Evolutionary conservation across 1,140 invertebrate species (phyloP).

Genomic region (Lepidurus apus): DNA sequence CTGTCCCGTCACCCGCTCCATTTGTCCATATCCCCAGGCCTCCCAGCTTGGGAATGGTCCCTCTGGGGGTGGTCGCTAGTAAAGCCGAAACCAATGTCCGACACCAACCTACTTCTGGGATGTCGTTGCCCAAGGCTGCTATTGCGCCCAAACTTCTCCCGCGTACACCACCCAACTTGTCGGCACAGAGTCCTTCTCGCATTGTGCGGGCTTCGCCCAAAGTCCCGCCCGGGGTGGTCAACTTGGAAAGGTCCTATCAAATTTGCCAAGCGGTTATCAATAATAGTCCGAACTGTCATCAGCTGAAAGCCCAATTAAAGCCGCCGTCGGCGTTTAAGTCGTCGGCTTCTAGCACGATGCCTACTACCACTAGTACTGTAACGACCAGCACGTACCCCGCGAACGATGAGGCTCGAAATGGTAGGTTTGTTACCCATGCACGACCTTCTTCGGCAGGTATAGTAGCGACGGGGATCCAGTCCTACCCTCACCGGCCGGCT

Average conservation of each 20-base stretch:
- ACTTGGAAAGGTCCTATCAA: constrained; percentile 87
- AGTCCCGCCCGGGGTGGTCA: constrained; percentile 78
- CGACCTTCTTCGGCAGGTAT: neutral
- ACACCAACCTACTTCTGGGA: neutral
- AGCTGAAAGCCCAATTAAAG: constrained; percentile 74
- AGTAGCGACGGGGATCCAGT: neutral
- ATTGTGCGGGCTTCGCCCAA: constrained; percentile 51
- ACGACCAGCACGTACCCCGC: constrained; percentile 3
- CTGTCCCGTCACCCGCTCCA: neutral
- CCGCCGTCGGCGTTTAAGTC: constrained; percentile 69
- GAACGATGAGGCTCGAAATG: neutral
- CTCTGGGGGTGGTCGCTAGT: neutral
- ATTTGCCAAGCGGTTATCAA: constrained; percentile 93
- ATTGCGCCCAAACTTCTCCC: neutral
- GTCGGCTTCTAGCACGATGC: constrained; percentile 38
- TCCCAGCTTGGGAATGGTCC: neutral
- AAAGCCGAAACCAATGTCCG: neutral
- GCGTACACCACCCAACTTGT: neutral
- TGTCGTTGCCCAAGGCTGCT: neutral
- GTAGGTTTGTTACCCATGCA: neutral
- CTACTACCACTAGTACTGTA: constrained; percentile 7
- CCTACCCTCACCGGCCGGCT: neutral
- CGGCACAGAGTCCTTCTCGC: neutral
- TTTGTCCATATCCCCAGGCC: neutral
- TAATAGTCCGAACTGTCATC: constrained; percentile 81